Base-by-base conservation (phyloP, 2,888 invertebrate species). In the Apamea epomidion region DNA sequence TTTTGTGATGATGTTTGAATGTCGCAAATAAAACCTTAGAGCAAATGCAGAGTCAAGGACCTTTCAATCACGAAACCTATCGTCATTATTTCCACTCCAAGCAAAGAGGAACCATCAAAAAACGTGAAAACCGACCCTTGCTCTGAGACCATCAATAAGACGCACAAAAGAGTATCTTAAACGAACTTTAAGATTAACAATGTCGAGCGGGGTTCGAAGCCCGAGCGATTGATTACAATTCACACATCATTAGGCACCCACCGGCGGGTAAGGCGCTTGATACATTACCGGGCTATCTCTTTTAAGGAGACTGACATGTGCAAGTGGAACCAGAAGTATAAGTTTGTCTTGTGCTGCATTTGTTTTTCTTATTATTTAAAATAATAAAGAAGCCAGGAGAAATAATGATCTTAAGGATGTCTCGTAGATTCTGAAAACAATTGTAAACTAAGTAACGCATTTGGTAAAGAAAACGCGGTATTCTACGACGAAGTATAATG, bases 231-330 rank as follows among this genome's bases (percentile, higher is more conserved):
- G 93, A 93, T 93, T 92, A 91, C 87, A 89, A 87, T 93, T 93
- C 92, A 93, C 93, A 92, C 91, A 82, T 91, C 93, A 93, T 93
- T 93, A 92, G 88, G 90, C 93, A 90, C 88, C 88, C 88, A 87
- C 84, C 89, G 87, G 89, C 87, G 89, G 89, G 87, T 88, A 88
- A 88, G 88, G 88, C 87, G 85, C 87, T 89, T 88, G 89, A 91
- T 92, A 90, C 92, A 92, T 92, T 90, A 85, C 83, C 82, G 75
- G 87, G 89, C 87, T 88, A 91, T 89, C 92, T 91, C 91, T 88
- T 90, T 90, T 89, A 85, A 87, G 87, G 84, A 84, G 80, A 82
- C 82, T 78, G 79, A 72, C 83, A 77, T 65, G 73, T 81, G 67
- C 75, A 86, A 84, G 76, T 76, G 64, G 58, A 77, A 60, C 8